Evolutionary conservation across 2,888 invertebrate species (phyloP).

Genomic region (Mantis religiosa): DNA sequence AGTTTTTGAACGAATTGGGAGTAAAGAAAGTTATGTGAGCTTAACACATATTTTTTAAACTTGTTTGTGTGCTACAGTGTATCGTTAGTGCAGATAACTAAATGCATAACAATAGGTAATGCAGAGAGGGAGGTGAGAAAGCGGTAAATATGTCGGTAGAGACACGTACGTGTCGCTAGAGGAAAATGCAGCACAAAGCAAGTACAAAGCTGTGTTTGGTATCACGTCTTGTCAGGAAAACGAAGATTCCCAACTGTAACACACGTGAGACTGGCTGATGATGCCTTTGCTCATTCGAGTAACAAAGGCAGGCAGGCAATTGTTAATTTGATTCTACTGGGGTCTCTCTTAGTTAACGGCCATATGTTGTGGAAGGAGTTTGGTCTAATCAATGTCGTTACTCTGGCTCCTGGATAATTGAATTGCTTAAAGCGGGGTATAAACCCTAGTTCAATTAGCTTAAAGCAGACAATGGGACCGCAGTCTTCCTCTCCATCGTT

Average conservation of each 20-base stretch:
- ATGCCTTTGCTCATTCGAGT: background rate
- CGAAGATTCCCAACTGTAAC: background rate
- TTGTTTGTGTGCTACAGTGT: too few relatives aligned
- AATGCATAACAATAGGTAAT: background rate
- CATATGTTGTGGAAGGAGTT: conserved; percentile 7
- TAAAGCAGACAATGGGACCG: background rate
- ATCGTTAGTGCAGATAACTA: background rate
- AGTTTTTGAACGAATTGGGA: too few relatives aligned
- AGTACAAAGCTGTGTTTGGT: background rate
- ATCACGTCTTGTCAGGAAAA: background rate
- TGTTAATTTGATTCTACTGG: background rate
- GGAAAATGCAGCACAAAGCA: background rate
- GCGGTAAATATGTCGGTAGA: background rate
- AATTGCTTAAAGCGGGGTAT: background rate
- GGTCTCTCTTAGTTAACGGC: background rate
- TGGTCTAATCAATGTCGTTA: background rate
- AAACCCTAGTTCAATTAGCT: background rate
- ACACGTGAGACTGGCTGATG: background rate
- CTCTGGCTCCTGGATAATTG: background rate
- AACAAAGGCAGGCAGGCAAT: background rate
- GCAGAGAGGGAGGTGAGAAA: background rate
- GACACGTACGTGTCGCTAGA: background rate
- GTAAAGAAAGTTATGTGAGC: too few relatives aligned
- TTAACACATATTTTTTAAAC: too few relatives aligned
- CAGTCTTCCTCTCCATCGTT: background rate